Evolutionary conservation across 1,140 invertebrate species (phyloP).

Genomic region (Megathymus violae): DNA sequence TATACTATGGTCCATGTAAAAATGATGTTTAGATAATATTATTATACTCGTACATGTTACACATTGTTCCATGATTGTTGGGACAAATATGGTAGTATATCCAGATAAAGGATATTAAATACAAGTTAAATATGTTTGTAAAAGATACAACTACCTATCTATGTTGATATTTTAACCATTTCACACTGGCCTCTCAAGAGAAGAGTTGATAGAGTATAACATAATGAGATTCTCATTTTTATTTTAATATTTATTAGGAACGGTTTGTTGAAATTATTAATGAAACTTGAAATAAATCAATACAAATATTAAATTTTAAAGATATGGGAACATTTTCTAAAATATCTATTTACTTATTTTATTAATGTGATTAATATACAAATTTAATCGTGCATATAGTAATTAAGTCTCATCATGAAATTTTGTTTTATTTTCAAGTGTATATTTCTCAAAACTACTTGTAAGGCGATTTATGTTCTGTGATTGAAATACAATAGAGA

Average conservation of each 20-base stretch:
- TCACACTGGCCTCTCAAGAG: not conserved
- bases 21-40: no score
- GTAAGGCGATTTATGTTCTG: constrained; percentile 4
- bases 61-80: no score
- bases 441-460: constrained; percentile 18
- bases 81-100: no score
- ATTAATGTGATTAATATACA: not conserved
- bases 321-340: not conserved
- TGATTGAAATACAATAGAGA: not conserved
- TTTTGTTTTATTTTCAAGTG: constrained; percentile 2
- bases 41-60: no score
- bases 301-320: not conserved
- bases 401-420: not conserved
- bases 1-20: no score
- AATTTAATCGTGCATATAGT: no score
- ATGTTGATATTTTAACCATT: not conserved
- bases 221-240: not conserved
- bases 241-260: not conserved
- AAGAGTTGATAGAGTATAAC: not conserved
- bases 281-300: not conserved
- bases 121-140: not conserved
- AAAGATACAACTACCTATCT: not conserved
- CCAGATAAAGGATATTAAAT: not conserved
- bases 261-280: not conserved
- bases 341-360: not conserved